phyloP scores from a whole-genome alignment of 2,797 vertebrate genomes.

The Chanos chanos region DNA sequence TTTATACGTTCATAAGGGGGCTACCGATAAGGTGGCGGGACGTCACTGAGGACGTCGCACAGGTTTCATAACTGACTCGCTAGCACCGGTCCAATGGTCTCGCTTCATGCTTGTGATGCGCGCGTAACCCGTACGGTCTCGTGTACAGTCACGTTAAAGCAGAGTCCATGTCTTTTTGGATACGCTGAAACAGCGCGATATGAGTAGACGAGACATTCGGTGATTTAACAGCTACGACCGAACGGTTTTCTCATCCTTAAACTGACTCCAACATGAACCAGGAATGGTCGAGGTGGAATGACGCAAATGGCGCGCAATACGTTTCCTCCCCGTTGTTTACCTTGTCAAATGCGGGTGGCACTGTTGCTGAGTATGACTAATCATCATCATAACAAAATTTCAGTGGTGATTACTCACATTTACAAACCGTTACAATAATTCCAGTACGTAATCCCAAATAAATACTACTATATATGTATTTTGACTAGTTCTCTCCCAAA shows the following conservation, averaged over 20 bases:
- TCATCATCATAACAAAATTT: not conserved
- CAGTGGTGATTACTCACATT: too few species aligned
- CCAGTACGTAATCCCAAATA: not conserved
- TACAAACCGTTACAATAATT: too few species aligned
- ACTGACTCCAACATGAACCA: too few species aligned
- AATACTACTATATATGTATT: not conserved
- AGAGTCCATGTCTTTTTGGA: not conserved
- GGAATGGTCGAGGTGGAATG: not conserved
- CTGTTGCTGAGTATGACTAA: not conserved
- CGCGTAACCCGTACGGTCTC: not conserved
- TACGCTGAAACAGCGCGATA: not conserved
- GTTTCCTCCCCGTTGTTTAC: constrained; percentile 53
- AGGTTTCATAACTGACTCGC: constrained; percentile 29
- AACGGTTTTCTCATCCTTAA: too few species aligned
- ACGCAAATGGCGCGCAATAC: constrained; percentile 51
- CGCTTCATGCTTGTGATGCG: not conserved
- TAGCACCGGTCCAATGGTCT: not conserved
- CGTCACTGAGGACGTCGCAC: not conserved
- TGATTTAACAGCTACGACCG: not conserved
- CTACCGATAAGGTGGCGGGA: not conserved
- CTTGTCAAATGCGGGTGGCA: constrained; percentile 12
- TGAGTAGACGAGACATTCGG: not conserved
- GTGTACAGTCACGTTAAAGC: constrained; percentile 9
- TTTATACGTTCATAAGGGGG: not conserved
- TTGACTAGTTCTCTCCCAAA: not conserved